A percentile compares a stretch with the other conserved stretches of the same genome.
Conservation (phyloP, 2,797 vertebrate genomes). For the Poeciliopsis gracilis region DNA sequence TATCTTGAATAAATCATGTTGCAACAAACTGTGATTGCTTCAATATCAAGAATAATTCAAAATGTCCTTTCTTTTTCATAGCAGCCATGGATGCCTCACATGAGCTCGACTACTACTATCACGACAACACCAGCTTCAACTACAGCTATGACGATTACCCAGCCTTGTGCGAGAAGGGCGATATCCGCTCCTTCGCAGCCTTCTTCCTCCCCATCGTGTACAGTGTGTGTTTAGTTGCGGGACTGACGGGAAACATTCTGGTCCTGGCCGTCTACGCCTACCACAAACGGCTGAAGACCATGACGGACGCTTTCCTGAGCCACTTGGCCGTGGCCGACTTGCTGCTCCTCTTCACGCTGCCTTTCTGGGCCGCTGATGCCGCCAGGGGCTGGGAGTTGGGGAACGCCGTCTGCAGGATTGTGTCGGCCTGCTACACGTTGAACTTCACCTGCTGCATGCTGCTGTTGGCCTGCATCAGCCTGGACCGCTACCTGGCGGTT, state of each 20-base stretch:
- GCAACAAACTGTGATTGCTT: not conserved
- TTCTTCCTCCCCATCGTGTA: constrained; percentile 90
- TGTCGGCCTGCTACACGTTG: constrained; percentile 86
- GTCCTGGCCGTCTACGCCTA: constrained; percentile 87
- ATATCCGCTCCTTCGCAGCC: constrained; percentile 85
- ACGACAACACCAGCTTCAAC: constrained; percentile 70
- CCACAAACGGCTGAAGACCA: constrained; percentile 87
- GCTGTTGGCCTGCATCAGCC: constrained; percentile 91
- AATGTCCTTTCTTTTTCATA: constrained; percentile 12
- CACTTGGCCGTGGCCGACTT: constrained; percentile 91
- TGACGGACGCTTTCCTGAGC: constrained; percentile 88
- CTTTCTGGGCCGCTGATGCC: constrained; percentile 89
- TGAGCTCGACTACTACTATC: constrained; percentile 61
- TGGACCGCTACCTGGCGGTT: constrained; percentile 86
- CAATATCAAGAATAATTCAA: not conserved
- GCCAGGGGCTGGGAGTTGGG: constrained; percentile 89
- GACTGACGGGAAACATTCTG: constrained; percentile 87
- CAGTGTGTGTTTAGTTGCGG: constrained; percentile 80
- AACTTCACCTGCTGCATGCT: constrained; percentile 95
- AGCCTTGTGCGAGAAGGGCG: constrained; percentile 85
- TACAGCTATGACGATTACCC: constrained; percentile 81
- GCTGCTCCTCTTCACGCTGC: constrained; percentile 89
- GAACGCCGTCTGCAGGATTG: constrained; percentile 83
- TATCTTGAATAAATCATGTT: not conserved
- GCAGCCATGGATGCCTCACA: constrained; percentile 61